Evolutionary conservation across 1,140 invertebrate genomes (phyloP).

Genomic region (Euwallacea fornicatus): DNA sequence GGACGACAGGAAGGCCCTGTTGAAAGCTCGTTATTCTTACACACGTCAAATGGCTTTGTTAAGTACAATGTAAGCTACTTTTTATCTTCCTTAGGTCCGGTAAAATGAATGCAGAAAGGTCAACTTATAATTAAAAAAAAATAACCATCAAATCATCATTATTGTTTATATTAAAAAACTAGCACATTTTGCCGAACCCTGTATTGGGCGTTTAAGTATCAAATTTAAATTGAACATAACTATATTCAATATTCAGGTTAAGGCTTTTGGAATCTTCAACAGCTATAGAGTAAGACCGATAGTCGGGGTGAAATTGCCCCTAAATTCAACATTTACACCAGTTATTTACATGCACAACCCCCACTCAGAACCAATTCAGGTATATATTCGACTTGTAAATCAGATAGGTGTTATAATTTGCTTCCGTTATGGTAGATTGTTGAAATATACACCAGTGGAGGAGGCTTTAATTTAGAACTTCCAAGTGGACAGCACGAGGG

Average conservation of each 20-base stretch:
- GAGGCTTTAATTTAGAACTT: slow-evolving; percentile 88
- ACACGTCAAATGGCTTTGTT: slow-evolving; percentile 87
- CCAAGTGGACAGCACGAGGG: slow-evolving; percentile 80
- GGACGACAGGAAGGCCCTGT: slow-evolving; percentile 86
- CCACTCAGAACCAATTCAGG: slow-evolving; percentile 81
- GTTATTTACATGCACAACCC: slow-evolving; percentile 95
- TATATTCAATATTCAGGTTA: slow-evolving; percentile 61
- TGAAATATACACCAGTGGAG: slow-evolving; percentile 89
- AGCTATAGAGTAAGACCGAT: slow-evolving; percentile 87
- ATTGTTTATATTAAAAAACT: too few relatives aligned
- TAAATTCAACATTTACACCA: slow-evolving; percentile 89
- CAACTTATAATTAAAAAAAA: slow-evolving; percentile 27
- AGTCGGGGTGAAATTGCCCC: slow-evolving; percentile 84
- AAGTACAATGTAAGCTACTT: slow-evolving; percentile 69
- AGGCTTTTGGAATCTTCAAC: slow-evolving; percentile 80
- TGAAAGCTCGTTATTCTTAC: slow-evolving; percentile 87
- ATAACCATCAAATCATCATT: slow-evolving; percentile 2
- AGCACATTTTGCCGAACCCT: too few relatives aligned
- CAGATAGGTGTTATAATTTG: neutral
- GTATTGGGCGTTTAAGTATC: too few relatives aligned
- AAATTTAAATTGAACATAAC: too few relatives aligned
- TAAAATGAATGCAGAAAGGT: too few relatives aligned
- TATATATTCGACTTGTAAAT: slow-evolving; percentile 50
- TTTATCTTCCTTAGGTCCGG: neutral
- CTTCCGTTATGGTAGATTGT: slow-evolving; percentile 63